Evolutionary conservation across 2,113 vertebrate species (phyloP).

Genomic region (Phrynocephalus versicolor): DNA sequence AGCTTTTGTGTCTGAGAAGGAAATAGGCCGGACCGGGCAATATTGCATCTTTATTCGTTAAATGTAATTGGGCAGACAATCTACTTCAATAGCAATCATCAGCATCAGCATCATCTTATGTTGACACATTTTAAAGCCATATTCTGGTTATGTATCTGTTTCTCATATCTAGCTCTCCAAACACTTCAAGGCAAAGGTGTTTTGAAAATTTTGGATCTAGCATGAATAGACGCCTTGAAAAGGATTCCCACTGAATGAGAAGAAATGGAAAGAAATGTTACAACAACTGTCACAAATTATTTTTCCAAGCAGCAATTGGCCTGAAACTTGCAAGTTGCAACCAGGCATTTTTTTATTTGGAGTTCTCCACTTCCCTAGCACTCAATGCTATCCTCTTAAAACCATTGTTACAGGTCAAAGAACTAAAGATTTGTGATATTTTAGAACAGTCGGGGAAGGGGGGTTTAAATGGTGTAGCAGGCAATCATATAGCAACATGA

Average conservation of each 20-base stretch:
- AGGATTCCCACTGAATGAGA: conserved; percentile 61
- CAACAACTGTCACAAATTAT: conserved; percentile 28
- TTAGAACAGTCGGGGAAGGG: not conserved
- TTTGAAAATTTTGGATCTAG: conserved; percentile 45
- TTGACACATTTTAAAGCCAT: conserved; percentile 7
- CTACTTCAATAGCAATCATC: conserved; percentile 26
- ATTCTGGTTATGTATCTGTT: conserved; percentile 26
- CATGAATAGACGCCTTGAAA: conserved; percentile 63
- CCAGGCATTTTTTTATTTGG: conserved; percentile 31
- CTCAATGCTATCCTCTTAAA: not conserved
- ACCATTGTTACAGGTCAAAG: not conserved
- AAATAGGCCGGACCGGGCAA: not conserved
- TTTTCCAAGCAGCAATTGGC: conserved; percentile 35
- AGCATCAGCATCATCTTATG: not conserved
- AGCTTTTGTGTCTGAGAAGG: conserved; percentile 29
- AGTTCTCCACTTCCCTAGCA: not conserved
- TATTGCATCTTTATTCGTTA: conserved; percentile 30
- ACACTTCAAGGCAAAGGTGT: conserved; percentile 53
- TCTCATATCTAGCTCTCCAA: not conserved
- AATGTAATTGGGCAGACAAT: conserved; percentile 27
- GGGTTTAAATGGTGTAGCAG: not conserved
- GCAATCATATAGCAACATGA: not conserved
- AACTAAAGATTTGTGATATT: not conserved
- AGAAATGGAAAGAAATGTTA: conserved; percentile 39
- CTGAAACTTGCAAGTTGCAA: conserved; percentile 34